Evolutionary conservation across 2,797 vertebrate genomes (phyloP), one percentile per base, ranked within the genome.

Genomic region (Semotilus atromaculatus): DNA sequence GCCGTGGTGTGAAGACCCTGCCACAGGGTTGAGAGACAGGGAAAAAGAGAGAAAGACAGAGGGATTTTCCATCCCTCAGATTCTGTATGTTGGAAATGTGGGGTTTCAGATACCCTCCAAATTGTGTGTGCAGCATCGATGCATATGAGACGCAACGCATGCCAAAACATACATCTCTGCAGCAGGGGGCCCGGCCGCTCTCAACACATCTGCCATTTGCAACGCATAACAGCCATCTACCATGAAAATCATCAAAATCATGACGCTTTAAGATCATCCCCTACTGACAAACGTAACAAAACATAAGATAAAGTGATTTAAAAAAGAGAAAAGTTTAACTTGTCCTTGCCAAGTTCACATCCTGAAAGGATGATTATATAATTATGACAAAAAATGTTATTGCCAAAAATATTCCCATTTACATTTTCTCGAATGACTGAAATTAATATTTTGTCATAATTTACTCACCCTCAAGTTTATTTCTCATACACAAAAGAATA

Each of bases 161-260:
- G 89, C 87, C 83, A 88, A 87, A 88, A 88, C 84, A 87, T n/a
- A 84, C 81, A 89, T 70, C 23, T 45, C 68, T 82, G 73, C 55
- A 83, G 78, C 71, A 85, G 31, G 74, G 58, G 48, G 73, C 85
- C 80, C 11, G 23, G 31, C 73, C 58, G 26, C 66, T 85, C 82
- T 80, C 73, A 85, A 75, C 82, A 84, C 72, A 5, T 86, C 84
- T 40, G 85, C 86, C 88, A 58, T 88, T 91, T 90, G 82, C 86
- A 86, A 90, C 90, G 87, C 88, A 74, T 76, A 92, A 91, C 91
- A 92, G 91, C 93, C 92, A 90, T 90, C 90, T 83, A 90, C 87
- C 89, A 90, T 89, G 86, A 90, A 93, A 91, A 92, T 92, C 88
- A 85, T 88, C 81, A 9, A 80, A 67, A 80, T 80, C 11, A n/a